Base-by-base conservation (phyloP, 2,113 vertebrate genomes). In the Brachypodius melanocephalos region DNA sequence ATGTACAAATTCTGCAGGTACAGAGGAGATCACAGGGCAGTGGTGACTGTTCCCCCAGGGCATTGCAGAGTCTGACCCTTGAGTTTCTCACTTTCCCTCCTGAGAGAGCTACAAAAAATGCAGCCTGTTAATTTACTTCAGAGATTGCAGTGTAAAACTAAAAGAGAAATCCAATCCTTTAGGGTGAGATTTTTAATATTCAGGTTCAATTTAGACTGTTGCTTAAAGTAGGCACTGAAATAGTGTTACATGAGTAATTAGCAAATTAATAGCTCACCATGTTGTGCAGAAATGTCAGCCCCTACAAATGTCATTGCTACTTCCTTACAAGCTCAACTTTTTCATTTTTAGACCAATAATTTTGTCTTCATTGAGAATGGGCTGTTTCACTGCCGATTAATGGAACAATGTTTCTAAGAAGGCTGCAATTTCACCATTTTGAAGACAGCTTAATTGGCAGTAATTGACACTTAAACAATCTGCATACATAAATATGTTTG, bases 251-350 rank as follows among this genome's bases (percentile, higher is more conserved):
- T 42, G 45, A 49, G 42, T 88, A 94, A 94, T 94, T 91, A 94
- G 78, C 46, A 79, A 93, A 95, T 96, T 85, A 93, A 88, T 96
- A 85, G 63, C 82, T 94, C 69, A 13, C 68, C 38, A 8, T 3
- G 3, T 74, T 93, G 48, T 77, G 69, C 77, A 78, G 66, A 94
- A 91, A 89, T 82, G 85, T 59, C 85, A 93, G 48, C 43, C 81
- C 49, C 43, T 80, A 73, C 67, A 88, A 91, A 65, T 73, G 71
- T 79, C 94, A 80, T 24, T 75, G 66, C 62, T 76, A 28, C 58
- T 87, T 58, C 74, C 88, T 76, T 76, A 61, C 45, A 58, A 69
- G 49, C 34, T 85, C 67, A 91, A 17, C 42, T 81, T 88, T 28
- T 28, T 75, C 15, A 19, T 62, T 95, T 89, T 91, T 79, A 62